These are phyloP conservation scores for Coccyzus lansbergi DNA, from an alignment of 2,797 vertebrate genomes.

Conservation along the genomic window DNA sequence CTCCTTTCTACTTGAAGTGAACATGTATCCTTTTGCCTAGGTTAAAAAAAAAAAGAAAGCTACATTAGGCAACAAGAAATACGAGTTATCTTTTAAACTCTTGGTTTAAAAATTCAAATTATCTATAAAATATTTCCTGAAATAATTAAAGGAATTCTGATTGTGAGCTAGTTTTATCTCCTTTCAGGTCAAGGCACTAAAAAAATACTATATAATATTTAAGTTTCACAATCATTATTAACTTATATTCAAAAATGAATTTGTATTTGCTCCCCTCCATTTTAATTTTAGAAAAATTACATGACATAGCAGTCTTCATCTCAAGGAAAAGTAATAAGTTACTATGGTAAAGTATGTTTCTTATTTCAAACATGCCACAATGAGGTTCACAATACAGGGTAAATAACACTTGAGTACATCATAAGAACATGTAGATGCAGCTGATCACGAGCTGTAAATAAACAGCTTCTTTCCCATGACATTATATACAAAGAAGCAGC, in stretches of 20 bases:
- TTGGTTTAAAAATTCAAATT: not conserved
- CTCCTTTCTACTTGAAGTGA: slow-evolving; percentile 72
- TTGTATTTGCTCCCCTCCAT: not conserved
- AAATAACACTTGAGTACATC: not conserved
- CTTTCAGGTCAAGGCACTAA: not conserved
- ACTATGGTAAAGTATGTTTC: not conserved
- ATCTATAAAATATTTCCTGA: not conserved
- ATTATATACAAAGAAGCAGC: not conserved
- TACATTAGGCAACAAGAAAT: not conserved
- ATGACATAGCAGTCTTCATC: not conserved
- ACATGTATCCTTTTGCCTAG: slow-evolving; percentile 77
- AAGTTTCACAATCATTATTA: not conserved
- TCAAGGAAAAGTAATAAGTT: not conserved
- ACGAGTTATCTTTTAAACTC: not conserved
- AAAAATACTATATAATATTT: not conserved
- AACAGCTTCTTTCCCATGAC: not conserved
- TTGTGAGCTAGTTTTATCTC: not conserved
- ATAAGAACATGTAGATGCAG: not conserved
- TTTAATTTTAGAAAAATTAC: not conserved
- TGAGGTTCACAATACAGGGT: not conserved
- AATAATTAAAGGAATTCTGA: not conserved
- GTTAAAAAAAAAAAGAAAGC: not conserved
- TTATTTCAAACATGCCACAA: not conserved
- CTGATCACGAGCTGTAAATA: not conserved
- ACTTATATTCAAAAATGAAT: not conserved